phyloP scores from a whole-genome alignment of 2,888 invertebrate genomes.

The Oegoconia quadripuncta region DNA sequence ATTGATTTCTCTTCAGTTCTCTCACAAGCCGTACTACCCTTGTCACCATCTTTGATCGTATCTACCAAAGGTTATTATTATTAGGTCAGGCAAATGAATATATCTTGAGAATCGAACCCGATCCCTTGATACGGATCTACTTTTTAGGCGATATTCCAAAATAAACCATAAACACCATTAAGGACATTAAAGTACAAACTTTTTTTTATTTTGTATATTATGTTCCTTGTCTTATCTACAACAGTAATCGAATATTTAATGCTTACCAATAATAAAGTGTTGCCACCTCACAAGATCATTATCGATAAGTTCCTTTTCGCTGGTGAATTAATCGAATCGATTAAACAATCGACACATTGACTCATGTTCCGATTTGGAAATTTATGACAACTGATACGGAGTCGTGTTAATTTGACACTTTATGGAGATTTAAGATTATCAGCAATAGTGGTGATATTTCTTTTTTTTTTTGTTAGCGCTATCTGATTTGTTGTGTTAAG shows the following conservation, averaged over 20 bases:
- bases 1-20: no score
- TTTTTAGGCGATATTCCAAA: no score
- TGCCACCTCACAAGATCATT: constrained; percentile 9
- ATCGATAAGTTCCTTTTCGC: constrained; percentile 3
- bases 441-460: background rate
- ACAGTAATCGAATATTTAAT: constrained; percentile 9
- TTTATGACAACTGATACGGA: constrained; percentile 1
- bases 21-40: no score
- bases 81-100: no score
- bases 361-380: background rate
- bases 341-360: constrained; percentile 6
- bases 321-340: constrained; percentile 7
- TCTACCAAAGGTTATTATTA: no score
- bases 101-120: no score
- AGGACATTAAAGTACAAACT: background rate
- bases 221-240: background rate
- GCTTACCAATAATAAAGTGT: constrained; percentile 8
- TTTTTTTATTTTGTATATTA: background rate
- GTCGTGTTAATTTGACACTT: background rate
- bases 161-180: no score
- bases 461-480: background rate
- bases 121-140: no score
- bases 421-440: background rate
- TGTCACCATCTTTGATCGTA: no score
- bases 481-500: background rate